Evolutionary conservation across 2,797 vertebrate species (phyloP).

Genomic region (Acanthurus tractus): DNA sequence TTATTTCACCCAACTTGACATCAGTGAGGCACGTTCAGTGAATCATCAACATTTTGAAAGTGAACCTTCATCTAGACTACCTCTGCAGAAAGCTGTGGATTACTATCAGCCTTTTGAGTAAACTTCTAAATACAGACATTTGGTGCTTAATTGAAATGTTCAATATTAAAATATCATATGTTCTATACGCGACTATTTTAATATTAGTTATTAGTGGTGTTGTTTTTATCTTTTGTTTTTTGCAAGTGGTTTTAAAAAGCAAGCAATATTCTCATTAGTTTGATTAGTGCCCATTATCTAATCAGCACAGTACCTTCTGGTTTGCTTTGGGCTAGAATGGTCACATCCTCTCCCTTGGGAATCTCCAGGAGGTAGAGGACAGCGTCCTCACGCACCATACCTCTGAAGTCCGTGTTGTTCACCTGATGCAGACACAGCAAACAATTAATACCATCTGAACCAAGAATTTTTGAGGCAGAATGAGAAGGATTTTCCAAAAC

Average conservation of each 20-base stretch:
- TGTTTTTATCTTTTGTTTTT: not conserved
- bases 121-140: not conserved
- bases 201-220: too few species aligned
- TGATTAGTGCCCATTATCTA: not conserved
- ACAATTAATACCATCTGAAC: not conserved
- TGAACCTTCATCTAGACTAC: not conserved
- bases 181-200: too few species aligned
- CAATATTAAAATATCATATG: too few species aligned
- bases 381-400: conserved; percentile 96
- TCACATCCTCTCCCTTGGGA: conserved; percentile 95
- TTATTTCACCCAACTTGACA: not conserved
- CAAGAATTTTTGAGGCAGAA: not conserved
- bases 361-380: conserved; percentile 96
- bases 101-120: not conserved
- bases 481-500: too few species aligned
- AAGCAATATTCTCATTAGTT: not conserved
- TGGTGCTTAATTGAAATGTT: not conserved
- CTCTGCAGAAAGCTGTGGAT: not conserved
- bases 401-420: conserved; percentile 94
- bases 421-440: conserved; percentile 83
- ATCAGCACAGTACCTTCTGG: conserved; percentile 88
- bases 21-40: not conserved
- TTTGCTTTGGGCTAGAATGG: conserved; percentile 95
- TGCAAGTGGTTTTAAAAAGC: not conserved
- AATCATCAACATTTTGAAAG: not conserved